Evolutionary conservation across 2,888 invertebrate genomes (phyloP).

Genomic region (Orthonychiurus folsomi): DNA sequence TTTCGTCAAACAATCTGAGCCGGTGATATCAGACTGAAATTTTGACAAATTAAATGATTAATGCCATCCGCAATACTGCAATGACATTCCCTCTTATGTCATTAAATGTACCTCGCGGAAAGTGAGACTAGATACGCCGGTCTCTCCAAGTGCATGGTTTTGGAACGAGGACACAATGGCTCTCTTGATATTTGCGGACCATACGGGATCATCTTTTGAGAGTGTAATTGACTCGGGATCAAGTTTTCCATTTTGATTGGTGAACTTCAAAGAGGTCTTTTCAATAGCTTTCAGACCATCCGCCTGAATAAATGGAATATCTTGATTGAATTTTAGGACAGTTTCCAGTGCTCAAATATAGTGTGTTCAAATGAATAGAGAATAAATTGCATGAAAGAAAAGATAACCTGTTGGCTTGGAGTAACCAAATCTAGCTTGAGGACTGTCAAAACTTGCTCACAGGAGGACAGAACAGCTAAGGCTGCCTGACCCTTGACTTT

Average conservation of each 20-base stretch:
- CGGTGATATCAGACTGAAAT: constrained; percentile 9
- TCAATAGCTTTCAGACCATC: constrained; percentile 4
- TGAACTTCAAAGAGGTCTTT: constrained; percentile 5
- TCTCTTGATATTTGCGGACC: constrained; percentile 81
- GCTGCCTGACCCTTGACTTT: constrained; percentile 43
- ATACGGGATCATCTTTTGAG: constrained; percentile 60
- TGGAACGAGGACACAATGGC: constrained; percentile 76
- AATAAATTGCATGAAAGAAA: background rate
- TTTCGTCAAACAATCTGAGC: constrained; percentile 7
- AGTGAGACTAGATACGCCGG: constrained; percentile 40
- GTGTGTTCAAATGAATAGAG: background rate
- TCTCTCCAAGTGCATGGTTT: constrained; percentile 45
- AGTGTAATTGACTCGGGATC: constrained; percentile 60
- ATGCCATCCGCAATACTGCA: no score
- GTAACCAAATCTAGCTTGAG: constrained; percentile 7
- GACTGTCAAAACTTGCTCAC: constrained; percentile 5
- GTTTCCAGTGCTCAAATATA: no score
- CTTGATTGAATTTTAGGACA: no score
- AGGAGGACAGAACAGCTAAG: constrained; percentile 42
- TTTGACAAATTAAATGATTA: background rate
- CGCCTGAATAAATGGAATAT: background rate
- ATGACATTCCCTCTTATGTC: no score
- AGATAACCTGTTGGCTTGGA: constrained; percentile 30
- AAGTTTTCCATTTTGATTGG: constrained; percentile 60
- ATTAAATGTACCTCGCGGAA: constrained; percentile 46